phyloP scores from a whole-genome alignment of 23 tunicate genomes.

The Halocynthia aurantium region DNA sequence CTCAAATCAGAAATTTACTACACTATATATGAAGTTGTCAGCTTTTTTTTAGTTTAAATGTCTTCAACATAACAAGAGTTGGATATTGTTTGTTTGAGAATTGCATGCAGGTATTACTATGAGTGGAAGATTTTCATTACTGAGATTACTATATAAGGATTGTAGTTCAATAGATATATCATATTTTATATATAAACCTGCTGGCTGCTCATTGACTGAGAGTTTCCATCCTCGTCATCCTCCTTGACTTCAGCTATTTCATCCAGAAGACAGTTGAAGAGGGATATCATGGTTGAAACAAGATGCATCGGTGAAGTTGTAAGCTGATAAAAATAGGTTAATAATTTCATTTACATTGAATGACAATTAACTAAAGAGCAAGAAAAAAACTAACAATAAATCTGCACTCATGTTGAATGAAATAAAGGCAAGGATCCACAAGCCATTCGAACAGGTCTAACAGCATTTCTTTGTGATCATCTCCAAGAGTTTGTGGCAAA shows the following conservation, averaged over 20 bases:
- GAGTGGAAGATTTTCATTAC: not conserved
- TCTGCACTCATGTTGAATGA: conserved; percentile 75
- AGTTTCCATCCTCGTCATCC: conserved; percentile 34
- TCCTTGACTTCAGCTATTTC: conserved; percentile 54
- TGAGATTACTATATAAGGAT: not conserved
- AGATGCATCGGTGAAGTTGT: conserved; percentile 78
- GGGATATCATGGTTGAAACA: conserved; percentile 44
- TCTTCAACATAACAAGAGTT: too few relatives aligned
- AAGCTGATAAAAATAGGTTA: conserved; percentile 30
- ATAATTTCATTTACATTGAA: not conserved
- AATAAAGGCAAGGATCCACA: conserved; percentile 79
- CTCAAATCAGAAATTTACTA: too few relatives aligned
- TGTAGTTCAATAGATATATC: not conserved
- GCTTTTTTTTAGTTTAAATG: too few relatives aligned
- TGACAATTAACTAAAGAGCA: not conserved
- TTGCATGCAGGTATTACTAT: not conserved
- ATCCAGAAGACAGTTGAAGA: conserved; percentile 52
- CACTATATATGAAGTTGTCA: too few relatives aligned
- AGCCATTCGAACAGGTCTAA: conserved; percentile 85
- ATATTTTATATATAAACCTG: conserved; percentile 31
- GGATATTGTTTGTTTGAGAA: too few relatives aligned
- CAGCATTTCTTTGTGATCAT: conserved; percentile 76
- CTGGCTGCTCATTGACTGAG: conserved; percentile 55
- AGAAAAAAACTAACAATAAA: conserved; percentile 39
- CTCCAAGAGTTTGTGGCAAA: conserved; percentile 56